Conservation (phyloP, 2,888 invertebrate species). For the Electrophaes corylata region DNA sequence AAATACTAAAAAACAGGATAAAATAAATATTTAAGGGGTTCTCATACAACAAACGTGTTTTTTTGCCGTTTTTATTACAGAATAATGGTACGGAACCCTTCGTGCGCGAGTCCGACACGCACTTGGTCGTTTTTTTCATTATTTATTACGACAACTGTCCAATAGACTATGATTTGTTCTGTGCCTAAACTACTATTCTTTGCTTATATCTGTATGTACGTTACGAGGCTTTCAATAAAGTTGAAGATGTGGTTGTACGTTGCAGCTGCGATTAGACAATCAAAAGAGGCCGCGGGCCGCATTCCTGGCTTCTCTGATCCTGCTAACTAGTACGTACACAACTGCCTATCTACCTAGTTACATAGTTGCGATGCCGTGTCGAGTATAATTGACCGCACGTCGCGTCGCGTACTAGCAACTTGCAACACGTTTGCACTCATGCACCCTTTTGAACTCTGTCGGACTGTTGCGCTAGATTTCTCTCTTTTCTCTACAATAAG, state of each 20-base stretch:
- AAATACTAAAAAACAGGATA: no score
- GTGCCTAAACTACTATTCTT: no score
- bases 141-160: no score
- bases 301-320: constrained; percentile 29
- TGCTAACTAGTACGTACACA: constrained; percentile 23
- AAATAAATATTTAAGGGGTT: no score
- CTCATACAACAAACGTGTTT: no score
- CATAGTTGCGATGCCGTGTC: constrained; percentile 3
- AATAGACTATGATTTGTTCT: no score
- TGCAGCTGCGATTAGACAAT: constrained; percentile 34
- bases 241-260: constrained; percentile 24
- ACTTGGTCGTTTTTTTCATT: no score
- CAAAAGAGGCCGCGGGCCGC: constrained; percentile 27
- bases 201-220: no score
- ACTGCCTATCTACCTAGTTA: constrained; percentile 15
- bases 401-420: not conserved
- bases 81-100: no score
- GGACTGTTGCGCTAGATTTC: not conserved
- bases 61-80: no score
- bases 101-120: no score
- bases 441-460: constrained; percentile 21
- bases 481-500: not conserved
- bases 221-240: not conserved
- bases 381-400: constrained; percentile 18
- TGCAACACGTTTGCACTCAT: constrained; percentile 16